Evolutionary conservation across 1,140 invertebrate genomes (phyloP), one percentile per base, ranked within the genome.

Genomic region (Drosophila pectinifera): DNA sequence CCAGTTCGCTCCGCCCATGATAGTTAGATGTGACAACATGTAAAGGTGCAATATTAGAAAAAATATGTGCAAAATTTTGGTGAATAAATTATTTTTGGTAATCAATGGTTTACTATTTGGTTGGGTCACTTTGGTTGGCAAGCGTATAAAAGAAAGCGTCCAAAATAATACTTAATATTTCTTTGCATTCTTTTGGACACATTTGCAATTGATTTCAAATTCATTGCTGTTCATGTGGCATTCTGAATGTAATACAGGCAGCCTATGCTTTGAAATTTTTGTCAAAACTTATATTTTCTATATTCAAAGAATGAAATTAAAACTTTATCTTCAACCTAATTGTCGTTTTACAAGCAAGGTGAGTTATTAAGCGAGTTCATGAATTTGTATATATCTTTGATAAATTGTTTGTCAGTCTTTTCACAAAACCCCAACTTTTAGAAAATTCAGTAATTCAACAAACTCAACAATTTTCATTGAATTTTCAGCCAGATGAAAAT

Each of bases 1-100:
- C 2, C 73, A 72, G 13, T 91, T 55, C 51, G 91, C 91, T 2
- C 91, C 91, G 39, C 91, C 91, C 31, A 92, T 92, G 91, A 89
- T 92, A 59, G 89, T 92, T 61, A 68, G 72, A 51, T 92, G 91
- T 86, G 91, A 92, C 56, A 92, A 92, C 48, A 91, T 91, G 77
- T 91, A 81, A 49, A 39, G 11, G 61, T 80, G 78, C 72, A 89
- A 84, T 86, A 85, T 90, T 73, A 69, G 88, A 79, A 67, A 43
- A 73, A 64, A 63, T 58, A 57, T 63, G 42, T 80, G 38, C 67
- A 18, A 73, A 84, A 73, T 69, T 48, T 62, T 3, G 42, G 73
- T 76, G 2, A 73, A 43, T 56, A 69, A 70, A 65, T 13, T 22
- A 49, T 0, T 46, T 46, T 16, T 36, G 22, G 39, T 28, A 6